These are phyloP conservation scores for Phainopepla nitens DNA, from an alignment of 2,113 vertebrate species.

Conservation along the genomic window DNA sequence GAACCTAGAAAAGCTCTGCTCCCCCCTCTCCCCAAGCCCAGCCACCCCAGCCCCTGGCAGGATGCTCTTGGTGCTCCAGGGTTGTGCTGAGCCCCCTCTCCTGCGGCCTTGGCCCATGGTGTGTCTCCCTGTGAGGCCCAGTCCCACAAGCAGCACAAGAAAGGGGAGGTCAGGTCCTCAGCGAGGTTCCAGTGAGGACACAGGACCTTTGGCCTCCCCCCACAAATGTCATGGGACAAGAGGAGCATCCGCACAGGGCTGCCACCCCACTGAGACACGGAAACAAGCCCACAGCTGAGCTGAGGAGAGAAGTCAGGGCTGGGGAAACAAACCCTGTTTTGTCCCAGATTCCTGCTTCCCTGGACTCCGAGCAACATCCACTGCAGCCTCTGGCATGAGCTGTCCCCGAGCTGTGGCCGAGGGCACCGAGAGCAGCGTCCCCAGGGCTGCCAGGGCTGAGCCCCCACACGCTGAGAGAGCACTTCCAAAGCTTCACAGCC, in stretches of 20 bases:
- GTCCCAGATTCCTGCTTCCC: background rate
- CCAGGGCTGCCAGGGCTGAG: background rate
- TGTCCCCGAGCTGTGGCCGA: background rate
- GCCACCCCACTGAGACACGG: background rate
- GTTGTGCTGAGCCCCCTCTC: background rate
- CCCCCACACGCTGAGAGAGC: accelerated
- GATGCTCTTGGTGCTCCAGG: accelerated
- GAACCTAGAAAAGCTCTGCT: background rate
- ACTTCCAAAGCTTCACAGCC: background rate
- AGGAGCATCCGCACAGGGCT: background rate
- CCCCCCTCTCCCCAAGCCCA: background rate
- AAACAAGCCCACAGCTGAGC: background rate
- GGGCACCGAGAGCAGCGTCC: background rate
- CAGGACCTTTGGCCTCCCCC: background rate
- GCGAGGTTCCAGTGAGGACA: background rate
- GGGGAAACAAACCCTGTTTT: slow-evolving; percentile 30
- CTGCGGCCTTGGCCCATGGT: background rate
- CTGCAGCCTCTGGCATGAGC: background rate
- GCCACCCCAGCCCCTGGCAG: background rate
- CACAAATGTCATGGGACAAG: background rate
- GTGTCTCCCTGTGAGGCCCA: background rate
- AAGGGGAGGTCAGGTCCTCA: background rate
- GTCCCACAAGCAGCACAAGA: background rate
- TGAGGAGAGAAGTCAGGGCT: background rate
- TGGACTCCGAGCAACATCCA: background rate